These are phyloP conservation scores for Xylocopa sonorina DNA, from an alignment of 1,140 invertebrate species.

Conservation along the genomic window DNA sequence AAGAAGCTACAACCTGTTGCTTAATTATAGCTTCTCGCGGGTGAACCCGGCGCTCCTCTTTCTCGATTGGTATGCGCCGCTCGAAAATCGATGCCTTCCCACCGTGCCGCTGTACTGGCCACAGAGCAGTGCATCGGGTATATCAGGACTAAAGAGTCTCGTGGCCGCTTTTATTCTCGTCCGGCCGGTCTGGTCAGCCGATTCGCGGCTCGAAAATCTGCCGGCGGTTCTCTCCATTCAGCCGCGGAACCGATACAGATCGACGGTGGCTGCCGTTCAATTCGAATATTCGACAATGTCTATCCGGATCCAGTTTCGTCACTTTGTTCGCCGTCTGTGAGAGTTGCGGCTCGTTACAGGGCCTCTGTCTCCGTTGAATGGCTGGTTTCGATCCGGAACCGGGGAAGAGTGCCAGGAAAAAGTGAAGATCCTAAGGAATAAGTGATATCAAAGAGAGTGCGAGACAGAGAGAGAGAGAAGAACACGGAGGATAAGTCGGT, in stretches of 20 bases:
- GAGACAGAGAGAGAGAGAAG: no score
- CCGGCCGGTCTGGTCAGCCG: background rate
- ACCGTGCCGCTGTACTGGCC: background rate
- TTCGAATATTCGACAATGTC: conserved; percentile 53
- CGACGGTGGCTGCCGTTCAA: conserved; percentile 37
- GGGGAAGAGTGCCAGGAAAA: conserved; percentile 29
- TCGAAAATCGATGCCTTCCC: conserved; percentile 22
- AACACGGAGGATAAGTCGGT: background rate
- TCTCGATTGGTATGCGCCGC: conserved; percentile 27
- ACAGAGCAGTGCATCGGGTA: no score
- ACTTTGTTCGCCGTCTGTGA: conserved; percentile 34
- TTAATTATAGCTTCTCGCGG: conserved; percentile 45
- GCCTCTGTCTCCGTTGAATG: conserved; percentile 6
- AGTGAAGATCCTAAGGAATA: conserved; percentile 8
- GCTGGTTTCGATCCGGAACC: background rate
- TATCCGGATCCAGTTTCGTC: conserved; percentile 39
- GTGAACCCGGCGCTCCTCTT: background rate
- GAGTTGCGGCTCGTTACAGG: background rate
- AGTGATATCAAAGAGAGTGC: background rate
- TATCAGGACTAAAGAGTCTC: background rate
- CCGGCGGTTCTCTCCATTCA: background rate
- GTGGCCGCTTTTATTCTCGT: conserved; percentile 1
- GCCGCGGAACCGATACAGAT: conserved; percentile 25
- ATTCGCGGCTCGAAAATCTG: background rate
- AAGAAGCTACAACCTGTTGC: conserved; percentile 50